A percentile compares a stretch with the other conserved stretches of the same genome.
These are phyloP conservation scores for Clarias platycephalus DNA, from an alignment of 2,797 vertebrate genomes.

Conservation along the genomic window DNA sequence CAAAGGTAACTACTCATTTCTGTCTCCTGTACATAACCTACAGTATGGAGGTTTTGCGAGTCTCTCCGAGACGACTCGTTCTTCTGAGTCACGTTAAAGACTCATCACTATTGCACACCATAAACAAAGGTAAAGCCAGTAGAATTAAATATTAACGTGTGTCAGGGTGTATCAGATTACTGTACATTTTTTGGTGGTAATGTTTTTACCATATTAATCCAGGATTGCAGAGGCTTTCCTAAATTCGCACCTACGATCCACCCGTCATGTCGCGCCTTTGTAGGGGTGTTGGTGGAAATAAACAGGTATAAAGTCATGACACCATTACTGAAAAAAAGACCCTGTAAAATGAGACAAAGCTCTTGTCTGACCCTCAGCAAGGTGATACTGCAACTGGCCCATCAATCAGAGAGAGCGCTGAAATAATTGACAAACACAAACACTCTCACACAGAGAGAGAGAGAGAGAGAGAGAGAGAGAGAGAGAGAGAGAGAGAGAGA, in stretches of 20 bases:
- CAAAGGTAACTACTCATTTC: too few relatives aligned
- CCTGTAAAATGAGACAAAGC: conserved; percentile 35
- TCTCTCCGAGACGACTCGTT: too few relatives aligned
- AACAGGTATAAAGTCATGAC: conserved; percentile 24
- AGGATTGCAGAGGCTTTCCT: background rate
- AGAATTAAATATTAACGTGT: too few relatives aligned
- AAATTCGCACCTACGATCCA: background rate
- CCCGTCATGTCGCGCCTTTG: background rate
- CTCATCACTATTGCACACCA: too few relatives aligned
- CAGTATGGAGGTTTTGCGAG: too few relatives aligned
- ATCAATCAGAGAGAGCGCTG: conserved; percentile 45
- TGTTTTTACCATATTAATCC: background rate
- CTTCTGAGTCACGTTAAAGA: too few relatives aligned
- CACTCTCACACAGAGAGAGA: background rate
- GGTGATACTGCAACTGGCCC: conserved; percentile 36
- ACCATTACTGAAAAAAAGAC: conserved; percentile 9
- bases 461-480: background rate
- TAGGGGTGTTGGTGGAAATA: conserved; percentile 9
- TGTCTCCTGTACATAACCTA: too few relatives aligned
- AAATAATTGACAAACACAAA: conserved; percentile 39
- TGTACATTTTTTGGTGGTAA: background rate
- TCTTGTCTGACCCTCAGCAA: conserved; percentile 40
- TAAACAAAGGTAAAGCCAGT: too few relatives aligned
- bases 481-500: background rate
- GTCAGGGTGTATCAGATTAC: too few relatives aligned